Evolutionary conservation across 2,797 vertebrate species (phyloP).

Genomic region (Coccyzus lansbergi): DNA sequence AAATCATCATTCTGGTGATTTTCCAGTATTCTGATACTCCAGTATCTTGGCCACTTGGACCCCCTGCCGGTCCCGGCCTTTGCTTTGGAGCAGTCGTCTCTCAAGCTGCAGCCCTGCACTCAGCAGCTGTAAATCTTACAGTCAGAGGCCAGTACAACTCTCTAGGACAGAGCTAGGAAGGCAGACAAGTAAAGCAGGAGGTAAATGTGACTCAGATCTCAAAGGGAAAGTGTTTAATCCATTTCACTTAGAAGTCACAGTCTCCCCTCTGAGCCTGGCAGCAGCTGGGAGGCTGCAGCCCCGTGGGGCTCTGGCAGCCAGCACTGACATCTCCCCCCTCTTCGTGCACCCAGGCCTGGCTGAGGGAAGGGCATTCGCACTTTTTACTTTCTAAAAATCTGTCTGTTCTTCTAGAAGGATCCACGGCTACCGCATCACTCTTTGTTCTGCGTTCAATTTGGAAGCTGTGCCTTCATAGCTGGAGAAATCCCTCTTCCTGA

Average conservation of each 20-base stretch:
- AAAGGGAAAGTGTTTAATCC: not conserved
- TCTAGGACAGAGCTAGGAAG: not conserved
- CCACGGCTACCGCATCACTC: not conserved
- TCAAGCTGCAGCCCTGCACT: not conserved
- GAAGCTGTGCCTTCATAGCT: not conserved
- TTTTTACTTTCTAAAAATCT: not conserved
- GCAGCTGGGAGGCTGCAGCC: not conserved
- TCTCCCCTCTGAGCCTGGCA: not conserved
- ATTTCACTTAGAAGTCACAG: not conserved
- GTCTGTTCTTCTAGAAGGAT: not conserved
- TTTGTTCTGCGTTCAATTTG: not conserved
- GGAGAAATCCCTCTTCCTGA: constrained; percentile 14
- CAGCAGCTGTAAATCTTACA: not conserved
- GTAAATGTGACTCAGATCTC: not conserved
- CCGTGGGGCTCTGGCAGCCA: not conserved
- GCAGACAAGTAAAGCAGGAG: not conserved
- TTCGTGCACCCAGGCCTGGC: not conserved
- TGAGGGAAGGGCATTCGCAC: not conserved
- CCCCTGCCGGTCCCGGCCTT: accelerated
- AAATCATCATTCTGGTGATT: not conserved
- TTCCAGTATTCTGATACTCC: too few relatives aligned
- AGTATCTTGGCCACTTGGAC: accelerated
- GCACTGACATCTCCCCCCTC: not conserved
- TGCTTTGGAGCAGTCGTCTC: not conserved
- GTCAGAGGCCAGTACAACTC: not conserved